These are phyloP conservation scores for Euplagia quadripunctaria DNA, from an alignment of 2,888 invertebrate genomes.

Conservation along the genomic window DNA sequence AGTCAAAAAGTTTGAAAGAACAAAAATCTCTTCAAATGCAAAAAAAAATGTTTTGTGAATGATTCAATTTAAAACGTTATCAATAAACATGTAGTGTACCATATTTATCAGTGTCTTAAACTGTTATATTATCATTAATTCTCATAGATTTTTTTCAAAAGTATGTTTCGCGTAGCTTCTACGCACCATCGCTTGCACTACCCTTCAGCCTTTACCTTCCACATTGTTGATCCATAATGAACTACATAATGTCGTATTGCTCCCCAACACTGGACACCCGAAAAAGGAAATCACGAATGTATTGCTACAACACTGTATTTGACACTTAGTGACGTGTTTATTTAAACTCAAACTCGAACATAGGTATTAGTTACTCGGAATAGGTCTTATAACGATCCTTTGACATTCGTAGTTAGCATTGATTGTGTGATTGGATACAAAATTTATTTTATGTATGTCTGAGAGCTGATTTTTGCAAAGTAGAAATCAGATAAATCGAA, in stretches of 20 bases:
- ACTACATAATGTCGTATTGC: slow-evolving; percentile 33
- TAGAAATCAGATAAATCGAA: no score
- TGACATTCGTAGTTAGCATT: slow-evolving; percentile 10
- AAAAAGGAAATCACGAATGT: slow-evolving; percentile 81
- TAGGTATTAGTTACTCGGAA: slow-evolving; percentile 48
- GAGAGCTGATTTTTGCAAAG: no score
- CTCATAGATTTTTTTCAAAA: not conserved
- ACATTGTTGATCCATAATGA: slow-evolving; percentile 50
- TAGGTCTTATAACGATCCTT: slow-evolving; percentile 29
- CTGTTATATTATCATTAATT: not conserved
- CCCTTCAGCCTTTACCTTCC: not conserved
- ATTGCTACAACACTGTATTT: slow-evolving; percentile 53
- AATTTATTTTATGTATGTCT: no score
- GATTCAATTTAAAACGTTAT: no score
- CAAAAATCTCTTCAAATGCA: no score
- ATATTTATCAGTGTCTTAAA: not conserved
- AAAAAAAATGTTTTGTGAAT: no score
- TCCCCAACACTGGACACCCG: slow-evolving; percentile 48
- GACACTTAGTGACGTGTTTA: slow-evolving; percentile 56
- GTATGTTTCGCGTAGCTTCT: not conserved
- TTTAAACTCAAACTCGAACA: slow-evolving; percentile 36
- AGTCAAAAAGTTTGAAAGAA: no score
- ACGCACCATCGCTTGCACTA: not conserved
- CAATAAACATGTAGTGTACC: no score
- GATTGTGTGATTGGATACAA: not conserved